phyloP scores from a whole-genome alignment of 2,888 invertebrate species.

The Toxonevra muliebris region DNA sequence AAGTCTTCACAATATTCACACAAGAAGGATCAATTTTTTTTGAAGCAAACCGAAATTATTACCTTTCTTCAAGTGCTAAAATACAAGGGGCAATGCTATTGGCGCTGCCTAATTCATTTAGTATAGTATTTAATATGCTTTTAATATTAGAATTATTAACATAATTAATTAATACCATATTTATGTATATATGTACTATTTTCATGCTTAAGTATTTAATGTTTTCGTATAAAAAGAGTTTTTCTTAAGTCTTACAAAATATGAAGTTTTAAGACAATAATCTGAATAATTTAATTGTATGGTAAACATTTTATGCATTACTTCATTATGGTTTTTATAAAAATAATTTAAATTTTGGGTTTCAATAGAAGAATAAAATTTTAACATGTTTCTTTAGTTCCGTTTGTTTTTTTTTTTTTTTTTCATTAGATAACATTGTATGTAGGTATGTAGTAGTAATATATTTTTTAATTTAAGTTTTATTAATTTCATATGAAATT shows the following conservation, averaged over 20 bases:
- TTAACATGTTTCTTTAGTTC: not conserved
- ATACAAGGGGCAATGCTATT: too few species aligned
- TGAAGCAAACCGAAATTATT: too few species aligned
- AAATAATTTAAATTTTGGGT: not conserved
- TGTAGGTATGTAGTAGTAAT: constrained; percentile 10
- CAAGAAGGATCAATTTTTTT: too few species aligned
- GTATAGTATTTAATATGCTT: too few species aligned
- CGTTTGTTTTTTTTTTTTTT: not conserved
- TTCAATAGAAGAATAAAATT: not conserved
- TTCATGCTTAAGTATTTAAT: not conserved
- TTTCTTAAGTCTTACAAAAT: not conserved
- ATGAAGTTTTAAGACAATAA: constrained; percentile 1
- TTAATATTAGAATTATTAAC: too few species aligned
- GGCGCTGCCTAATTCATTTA: too few species aligned
- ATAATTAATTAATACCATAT: too few species aligned
- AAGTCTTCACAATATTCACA: too few species aligned
- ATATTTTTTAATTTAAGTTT: constrained; percentile 1
- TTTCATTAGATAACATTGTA: constrained; percentile 2
- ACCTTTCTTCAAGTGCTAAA: too few species aligned
- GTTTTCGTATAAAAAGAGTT: constrained; percentile 3
- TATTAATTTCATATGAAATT: too few species aligned
- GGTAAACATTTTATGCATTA: not conserved
- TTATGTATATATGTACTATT: too few species aligned
- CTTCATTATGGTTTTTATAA: not conserved
- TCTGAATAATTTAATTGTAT: not conserved